Conservation (phyloP, 2,113 vertebrate genomes). For the Nothoprocta perdicaria region DNA sequence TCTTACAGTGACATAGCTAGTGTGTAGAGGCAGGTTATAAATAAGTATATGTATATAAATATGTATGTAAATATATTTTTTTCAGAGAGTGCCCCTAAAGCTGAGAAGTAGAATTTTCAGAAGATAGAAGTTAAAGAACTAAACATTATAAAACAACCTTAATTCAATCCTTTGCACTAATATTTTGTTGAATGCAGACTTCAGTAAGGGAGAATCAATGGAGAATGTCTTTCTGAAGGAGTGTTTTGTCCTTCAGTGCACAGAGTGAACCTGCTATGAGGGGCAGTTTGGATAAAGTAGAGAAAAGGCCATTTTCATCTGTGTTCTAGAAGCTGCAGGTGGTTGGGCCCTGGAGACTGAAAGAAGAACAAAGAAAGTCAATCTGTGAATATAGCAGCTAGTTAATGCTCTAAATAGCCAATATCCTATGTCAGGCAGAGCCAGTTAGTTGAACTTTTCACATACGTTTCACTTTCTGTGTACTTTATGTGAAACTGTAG, state of each 20-base stretch:
- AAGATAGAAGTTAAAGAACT: background rate
- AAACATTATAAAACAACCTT: background rate
- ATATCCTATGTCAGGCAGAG: background rate
- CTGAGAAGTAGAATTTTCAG: background rate
- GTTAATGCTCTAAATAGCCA: background rate
- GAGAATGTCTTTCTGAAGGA: background rate
- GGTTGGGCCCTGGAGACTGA: background rate
- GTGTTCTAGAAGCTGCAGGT: background rate
- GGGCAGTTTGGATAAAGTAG: background rate
- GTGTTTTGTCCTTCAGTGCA: background rate
- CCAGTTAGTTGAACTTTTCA: background rate
- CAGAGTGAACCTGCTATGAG: background rate
- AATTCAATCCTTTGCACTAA: background rate
- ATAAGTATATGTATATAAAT: background rate
- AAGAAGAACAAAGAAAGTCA: background rate
- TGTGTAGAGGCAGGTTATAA: background rate
- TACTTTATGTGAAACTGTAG: background rate
- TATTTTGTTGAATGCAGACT: background rate
- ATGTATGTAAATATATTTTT: rapidly evolving
- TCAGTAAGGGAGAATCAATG: background rate
- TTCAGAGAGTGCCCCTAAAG: background rate
- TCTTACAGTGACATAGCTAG: background rate
- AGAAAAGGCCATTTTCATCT: background rate
- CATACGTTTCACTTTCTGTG: background rate
- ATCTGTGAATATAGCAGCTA: background rate